Percentiles rank a stretch among this genome's conserved stretches.
Evolutionary conservation across 2,797 vertebrate species (phyloP).

Genomic region (Vultur gryphus): DNA sequence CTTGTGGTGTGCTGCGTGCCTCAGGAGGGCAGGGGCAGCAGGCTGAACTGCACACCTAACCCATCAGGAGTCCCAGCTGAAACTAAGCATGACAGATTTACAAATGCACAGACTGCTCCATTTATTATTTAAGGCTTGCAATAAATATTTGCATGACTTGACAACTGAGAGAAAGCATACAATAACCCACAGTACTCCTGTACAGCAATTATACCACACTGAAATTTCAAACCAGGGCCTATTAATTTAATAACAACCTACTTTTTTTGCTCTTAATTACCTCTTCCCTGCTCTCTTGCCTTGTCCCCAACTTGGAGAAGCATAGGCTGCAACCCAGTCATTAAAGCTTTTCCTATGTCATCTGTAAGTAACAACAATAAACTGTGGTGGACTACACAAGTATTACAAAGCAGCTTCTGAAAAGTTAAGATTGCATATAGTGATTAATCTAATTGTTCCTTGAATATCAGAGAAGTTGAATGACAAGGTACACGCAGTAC

Average conservation of each 20-base stretch:
- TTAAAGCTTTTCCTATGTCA: neutral
- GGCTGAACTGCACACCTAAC: neutral
- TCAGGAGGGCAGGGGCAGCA: constrained; percentile 40
- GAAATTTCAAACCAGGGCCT: constrained; percentile 22
- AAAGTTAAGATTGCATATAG: neutral
- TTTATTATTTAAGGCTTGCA: constrained; percentile 72
- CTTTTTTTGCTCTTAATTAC: neutral
- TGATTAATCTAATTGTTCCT: neutral
- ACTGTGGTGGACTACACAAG: neutral
- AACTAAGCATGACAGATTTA: constrained; percentile 69
- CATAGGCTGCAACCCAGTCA: neutral
- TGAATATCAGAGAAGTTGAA: neutral
- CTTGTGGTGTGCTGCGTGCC: neutral
- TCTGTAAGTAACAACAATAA: neutral
- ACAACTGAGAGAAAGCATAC: constrained; percentile 28
- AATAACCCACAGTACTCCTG: constrained; percentile 52
- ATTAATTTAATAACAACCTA: neutral
- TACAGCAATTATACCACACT: constrained; percentile 38
- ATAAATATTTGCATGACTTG: constrained; percentile 76
- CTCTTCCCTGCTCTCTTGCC: neutral
- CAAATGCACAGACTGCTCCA: constrained; percentile 58
- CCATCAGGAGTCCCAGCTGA: constrained; percentile 19
- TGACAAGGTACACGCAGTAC: neutral
- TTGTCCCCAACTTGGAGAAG: neutral
- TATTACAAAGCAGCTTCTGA: neutral